A percentile compares a stretch with the other conserved stretches of the same genome.
Evolutionary conservation across 2,797 vertebrate species (phyloP).

Genomic region (Chelidonichthys spinosus): DNA sequence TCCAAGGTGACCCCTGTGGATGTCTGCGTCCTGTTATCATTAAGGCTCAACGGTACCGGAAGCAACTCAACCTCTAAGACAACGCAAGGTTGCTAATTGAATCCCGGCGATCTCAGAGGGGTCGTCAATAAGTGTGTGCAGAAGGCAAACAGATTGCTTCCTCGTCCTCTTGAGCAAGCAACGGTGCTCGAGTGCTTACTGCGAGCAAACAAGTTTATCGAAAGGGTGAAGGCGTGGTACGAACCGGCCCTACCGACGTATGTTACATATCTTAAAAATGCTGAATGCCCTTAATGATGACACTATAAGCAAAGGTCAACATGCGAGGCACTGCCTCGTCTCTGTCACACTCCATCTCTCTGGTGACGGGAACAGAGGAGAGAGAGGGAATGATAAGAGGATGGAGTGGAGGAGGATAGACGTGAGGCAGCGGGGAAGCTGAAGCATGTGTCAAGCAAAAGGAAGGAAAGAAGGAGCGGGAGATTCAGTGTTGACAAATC

Average conservation of each 20-base stretch:
- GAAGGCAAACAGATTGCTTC: conserved; percentile 38
- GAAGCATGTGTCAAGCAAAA: conserved; percentile 4
- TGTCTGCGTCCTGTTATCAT: conserved; percentile 44
- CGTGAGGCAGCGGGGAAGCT: conserved; percentile 10
- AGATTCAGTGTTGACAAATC: conserved; percentile 38
- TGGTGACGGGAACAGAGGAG: conserved; percentile 19
- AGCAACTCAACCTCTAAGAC: conserved; percentile 37
- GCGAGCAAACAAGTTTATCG: conserved; percentile 19
- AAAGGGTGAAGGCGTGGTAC: neutral
- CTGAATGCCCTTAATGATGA: neutral
- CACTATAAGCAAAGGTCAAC: conserved; percentile 6
- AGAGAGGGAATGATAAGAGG: neutral
- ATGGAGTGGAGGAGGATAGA: conserved; percentile 8
- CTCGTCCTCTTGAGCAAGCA: conserved; percentile 11
- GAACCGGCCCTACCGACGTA: conserved; percentile 1
- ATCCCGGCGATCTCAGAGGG: conserved; percentile 34
- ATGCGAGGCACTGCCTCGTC: conserved; percentile 15
- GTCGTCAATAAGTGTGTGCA: conserved; percentile 27
- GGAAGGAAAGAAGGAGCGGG: conserved; percentile 17
- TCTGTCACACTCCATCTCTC: conserved; percentile 29
- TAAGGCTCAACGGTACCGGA: conserved; percentile 5
- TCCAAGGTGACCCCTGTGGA: conserved; percentile 73
- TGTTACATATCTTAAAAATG: conserved; percentile 2
- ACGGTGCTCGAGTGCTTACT: conserved; percentile 17
- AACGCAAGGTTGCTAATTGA: conserved; percentile 47